These are phyloP conservation scores for Panulirus ornatus DNA, from an alignment of 1,140 invertebrate genomes.

Conservation along the genomic window DNA sequence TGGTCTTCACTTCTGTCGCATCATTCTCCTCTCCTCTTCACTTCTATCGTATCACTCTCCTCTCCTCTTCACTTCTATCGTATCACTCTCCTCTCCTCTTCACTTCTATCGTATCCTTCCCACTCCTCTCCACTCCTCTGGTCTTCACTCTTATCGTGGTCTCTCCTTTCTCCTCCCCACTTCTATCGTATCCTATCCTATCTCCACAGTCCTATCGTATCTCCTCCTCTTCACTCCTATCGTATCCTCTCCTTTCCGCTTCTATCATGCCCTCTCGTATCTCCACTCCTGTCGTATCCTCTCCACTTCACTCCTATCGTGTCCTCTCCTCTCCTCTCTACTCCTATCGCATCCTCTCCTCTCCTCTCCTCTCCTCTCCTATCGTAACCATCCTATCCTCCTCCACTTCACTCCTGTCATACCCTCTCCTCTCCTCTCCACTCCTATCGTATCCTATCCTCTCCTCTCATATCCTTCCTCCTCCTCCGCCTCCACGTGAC, in stretches of 20 bases:
- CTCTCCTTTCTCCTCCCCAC: background rate
- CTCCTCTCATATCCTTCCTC: too few species aligned
- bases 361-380: background rate
- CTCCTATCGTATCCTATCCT: too few species aligned
- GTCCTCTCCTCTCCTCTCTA: background rate
- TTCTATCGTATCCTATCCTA: background rate
- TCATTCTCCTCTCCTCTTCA: background rate
- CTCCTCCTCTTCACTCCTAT: background rate
- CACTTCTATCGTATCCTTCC: background rate
- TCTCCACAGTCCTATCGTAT: too few species aligned
- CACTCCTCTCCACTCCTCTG: background rate
- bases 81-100: background rate
- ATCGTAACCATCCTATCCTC: background rate
- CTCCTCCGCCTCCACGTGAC: background rate
- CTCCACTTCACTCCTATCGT: background rate
- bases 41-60: background rate
- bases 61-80: background rate
- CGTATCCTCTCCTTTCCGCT: background rate
- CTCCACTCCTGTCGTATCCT: background rate
- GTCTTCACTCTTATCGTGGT: background rate
- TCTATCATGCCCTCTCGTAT: background rate
- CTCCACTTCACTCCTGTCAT: background rate
- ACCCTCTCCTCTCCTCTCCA: background rate
- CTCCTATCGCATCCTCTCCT: background rate
- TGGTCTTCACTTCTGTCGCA: too few species aligned